phyloP scores from a whole-genome alignment of 2,888 invertebrate genomes.

The Catocala sponsa region DNA sequence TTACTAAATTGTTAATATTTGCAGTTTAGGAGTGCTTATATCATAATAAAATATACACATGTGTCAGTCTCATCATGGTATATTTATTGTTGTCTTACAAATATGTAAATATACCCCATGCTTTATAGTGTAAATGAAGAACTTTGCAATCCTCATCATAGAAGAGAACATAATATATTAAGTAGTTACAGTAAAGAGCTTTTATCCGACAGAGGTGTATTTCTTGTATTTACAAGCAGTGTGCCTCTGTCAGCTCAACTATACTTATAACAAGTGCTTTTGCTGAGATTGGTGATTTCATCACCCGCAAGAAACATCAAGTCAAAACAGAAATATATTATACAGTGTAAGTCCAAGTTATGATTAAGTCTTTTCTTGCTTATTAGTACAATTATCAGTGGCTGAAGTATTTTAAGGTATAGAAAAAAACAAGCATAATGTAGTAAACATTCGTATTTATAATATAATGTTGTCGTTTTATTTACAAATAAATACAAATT shows the following conservation, averaged over 20 bases:
- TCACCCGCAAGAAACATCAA: constrained; percentile 15
- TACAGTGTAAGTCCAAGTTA: constrained; percentile 30
- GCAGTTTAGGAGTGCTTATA: constrained; percentile 17
- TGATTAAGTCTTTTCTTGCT: constrained; percentile 13
- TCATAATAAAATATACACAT: constrained; percentile 25
- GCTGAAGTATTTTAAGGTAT: constrained; percentile 34
- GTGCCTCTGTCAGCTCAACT: constrained; percentile 8
- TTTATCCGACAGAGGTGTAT: constrained; percentile 5
- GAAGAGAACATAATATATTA: no score
- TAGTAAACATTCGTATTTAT: constrained; percentile 89
- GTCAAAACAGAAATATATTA: constrained; percentile 12
- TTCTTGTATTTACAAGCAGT: constrained; percentile 8
- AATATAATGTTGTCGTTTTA: constrained; percentile 87
- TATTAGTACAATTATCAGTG: constrained; percentile 9
- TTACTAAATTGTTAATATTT: not conserved
- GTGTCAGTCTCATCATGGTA: constrained; percentile 22
- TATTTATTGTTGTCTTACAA: constrained; percentile 27
- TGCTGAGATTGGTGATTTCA: constrained; percentile 13
- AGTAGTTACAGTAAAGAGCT: constrained; percentile 12
- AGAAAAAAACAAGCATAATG: constrained; percentile 82
- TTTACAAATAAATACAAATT: constrained; percentile 89
- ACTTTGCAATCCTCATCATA: not conserved
- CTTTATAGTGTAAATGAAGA: constrained; percentile 14
- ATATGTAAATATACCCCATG: constrained; percentile 26
- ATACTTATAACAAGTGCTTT: constrained; percentile 10